Percentiles rank a stretch among this genome's conserved stretches.
Evolutionary conservation across 1,140 invertebrate genomes (phyloP).

Genomic region (Eurytemora carolleeae): DNA sequence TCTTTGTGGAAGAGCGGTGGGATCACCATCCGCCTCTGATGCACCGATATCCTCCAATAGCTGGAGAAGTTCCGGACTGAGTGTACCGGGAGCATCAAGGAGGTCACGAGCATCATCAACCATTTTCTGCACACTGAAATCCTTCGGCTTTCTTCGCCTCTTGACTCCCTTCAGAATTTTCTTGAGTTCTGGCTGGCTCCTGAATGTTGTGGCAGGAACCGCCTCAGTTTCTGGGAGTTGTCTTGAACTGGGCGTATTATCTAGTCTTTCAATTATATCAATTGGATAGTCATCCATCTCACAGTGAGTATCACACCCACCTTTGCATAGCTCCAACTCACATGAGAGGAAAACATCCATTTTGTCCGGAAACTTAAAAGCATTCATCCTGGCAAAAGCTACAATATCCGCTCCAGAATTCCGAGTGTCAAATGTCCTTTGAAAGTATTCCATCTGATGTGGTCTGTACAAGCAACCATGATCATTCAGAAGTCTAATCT

Average conservation of each 20-base stretch:
- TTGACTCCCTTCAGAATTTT: neutral
- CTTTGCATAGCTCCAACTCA: slow-evolving; percentile 59
- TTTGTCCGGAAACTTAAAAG: slow-evolving; percentile 69
- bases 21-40: neutral
- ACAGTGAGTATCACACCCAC: neutral
- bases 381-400: slow-evolving; percentile 51
- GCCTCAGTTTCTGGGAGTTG: neutral
- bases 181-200: neutral
- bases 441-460: slow-evolving; percentile 58
- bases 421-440: slow-evolving; percentile 50
- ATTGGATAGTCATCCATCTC: neutral
- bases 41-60: neutral
- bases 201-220: neutral
- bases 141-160: neutral
- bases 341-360: slow-evolving; percentile 66
- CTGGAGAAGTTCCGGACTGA: neutral
- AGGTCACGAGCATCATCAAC: neutral
- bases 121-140: neutral
- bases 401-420: slow-evolving; percentile 51
- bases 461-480: slow-evolving; percentile 54
- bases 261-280: neutral
- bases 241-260: neutral
- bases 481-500: slow-evolving; percentile 23
- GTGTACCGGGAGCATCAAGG: neutral
- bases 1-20: neutral